Percentiles rank a stretch among this genome's conserved stretches.
phyloP scores from a whole-genome alignment of 2,888 invertebrate genomes.

The Cryptocephalus moraei region DNA sequence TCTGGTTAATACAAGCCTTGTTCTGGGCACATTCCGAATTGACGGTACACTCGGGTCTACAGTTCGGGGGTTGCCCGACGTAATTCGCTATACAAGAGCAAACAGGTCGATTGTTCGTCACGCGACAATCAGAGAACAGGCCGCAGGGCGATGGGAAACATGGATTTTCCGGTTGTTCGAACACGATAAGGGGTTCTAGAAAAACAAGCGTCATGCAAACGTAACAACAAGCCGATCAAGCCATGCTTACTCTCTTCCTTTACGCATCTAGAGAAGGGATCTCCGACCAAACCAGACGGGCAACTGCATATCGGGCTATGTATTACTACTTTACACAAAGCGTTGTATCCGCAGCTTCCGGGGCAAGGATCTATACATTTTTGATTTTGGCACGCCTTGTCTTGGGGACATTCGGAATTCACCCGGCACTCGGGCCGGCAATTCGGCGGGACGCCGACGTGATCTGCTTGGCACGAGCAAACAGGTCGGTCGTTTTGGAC shows the following conservation, averaged over 20 bases:
- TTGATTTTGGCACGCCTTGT: constrained; percentile 66
- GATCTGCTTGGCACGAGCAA: constrained; percentile 64
- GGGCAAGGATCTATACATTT: constrained; percentile 70
- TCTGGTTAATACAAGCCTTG: constrained; percentile 60
- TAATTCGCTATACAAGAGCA: constrained; percentile 68
- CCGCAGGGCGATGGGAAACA: constrained; percentile 70
- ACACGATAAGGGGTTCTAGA: constrained; percentile 28
- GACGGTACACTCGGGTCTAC: constrained; percentile 65
- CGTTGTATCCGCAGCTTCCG: constrained; percentile 66
- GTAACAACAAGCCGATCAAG: constrained; percentile 4
- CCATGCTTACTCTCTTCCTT: constrained; percentile 50
- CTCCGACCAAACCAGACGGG: constrained; percentile 56
- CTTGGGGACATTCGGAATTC: constrained; percentile 65
- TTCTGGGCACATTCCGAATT: constrained; percentile 64
- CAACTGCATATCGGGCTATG: constrained; percentile 76
- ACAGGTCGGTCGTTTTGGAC: constrained; percentile 61
- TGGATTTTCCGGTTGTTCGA: constrained; percentile 37
- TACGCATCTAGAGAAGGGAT: constrained; percentile 65
- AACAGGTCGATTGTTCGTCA: constrained; percentile 54
- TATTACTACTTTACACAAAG: constrained; percentile 67
- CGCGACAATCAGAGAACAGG: constrained; percentile 64
- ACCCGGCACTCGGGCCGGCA: constrained; percentile 71
- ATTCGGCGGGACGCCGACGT: constrained; percentile 63
- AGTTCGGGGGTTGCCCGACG: constrained; percentile 69
- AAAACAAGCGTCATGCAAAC: constrained; percentile 18